These are phyloP conservation scores for Ptychoptera contaminata DNA, from an alignment of 2,888 invertebrate species.

Conservation along the genomic window DNA sequence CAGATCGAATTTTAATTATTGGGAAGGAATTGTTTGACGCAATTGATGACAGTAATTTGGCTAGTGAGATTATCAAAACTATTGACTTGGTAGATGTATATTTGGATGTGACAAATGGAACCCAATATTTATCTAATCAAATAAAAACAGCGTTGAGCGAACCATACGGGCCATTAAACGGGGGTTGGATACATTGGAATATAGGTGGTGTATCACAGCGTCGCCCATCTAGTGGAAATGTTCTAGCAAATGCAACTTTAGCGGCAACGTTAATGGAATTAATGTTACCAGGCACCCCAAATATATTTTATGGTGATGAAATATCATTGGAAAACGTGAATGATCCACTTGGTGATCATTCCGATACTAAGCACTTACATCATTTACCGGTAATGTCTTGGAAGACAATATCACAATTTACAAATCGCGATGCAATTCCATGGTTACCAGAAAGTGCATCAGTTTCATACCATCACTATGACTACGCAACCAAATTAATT, in stretches of 20 bases:
- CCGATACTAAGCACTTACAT: slow-evolving; percentile 43
- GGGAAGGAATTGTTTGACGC: slow-evolving; percentile 38
- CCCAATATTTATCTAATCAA: slow-evolving; percentile 38
- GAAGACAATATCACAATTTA: slow-evolving; percentile 32
- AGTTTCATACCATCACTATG: slow-evolving; percentile 35
- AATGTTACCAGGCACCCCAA: slow-evolving; percentile 71
- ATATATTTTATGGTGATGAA: slow-evolving; percentile 86
- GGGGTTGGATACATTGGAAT: slow-evolving; percentile 68
- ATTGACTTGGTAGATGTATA: slow-evolving; percentile 59
- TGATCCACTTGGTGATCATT: slow-evolving; percentile 40
- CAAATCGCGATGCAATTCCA: slow-evolving; percentile 36
- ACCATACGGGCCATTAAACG: slow-evolving; percentile 34
- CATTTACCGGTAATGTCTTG: slow-evolving; percentile 59
- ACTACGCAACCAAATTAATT: slow-evolving; percentile 42
- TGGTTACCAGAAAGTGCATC: slow-evolving; percentile 47
- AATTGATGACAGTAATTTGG: slow-evolving; percentile 31
- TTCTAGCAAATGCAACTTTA: slow-evolving; percentile 43
- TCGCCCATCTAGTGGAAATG: slow-evolving; percentile 39
- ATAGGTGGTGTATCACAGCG: slow-evolving; percentile 44
- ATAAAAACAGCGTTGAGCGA: slow-evolving; percentile 41
- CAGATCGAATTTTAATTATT: slow-evolving; percentile 48
- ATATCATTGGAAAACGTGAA: slow-evolving; percentile 49
- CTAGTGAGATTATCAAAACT: slow-evolving; percentile 43
- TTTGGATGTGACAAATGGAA: slow-evolving; percentile 41
- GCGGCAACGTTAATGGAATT: slow-evolving; percentile 58